phyloP scores from a whole-genome alignment of 2,113 vertebrate species.

The Pelecanus crispus region DNA sequence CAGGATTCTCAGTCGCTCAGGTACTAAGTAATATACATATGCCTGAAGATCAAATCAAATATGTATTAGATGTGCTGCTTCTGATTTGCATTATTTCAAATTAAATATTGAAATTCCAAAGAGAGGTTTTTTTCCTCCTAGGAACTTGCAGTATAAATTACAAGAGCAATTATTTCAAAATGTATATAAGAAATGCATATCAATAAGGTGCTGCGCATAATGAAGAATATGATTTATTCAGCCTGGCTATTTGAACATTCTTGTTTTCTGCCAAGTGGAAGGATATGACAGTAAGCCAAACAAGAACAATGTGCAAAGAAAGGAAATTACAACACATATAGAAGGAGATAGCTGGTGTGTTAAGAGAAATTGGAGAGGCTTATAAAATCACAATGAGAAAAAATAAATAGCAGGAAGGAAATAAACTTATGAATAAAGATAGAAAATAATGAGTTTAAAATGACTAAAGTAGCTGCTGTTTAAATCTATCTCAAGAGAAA shows the following conservation, averaged over 20 bases:
- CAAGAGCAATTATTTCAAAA: neutral
- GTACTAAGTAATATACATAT: neutral
- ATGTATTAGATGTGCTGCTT: neutral
- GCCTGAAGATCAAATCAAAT: neutral
- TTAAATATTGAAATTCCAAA: neutral
- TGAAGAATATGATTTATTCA: neutral
- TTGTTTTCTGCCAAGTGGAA: neutral
- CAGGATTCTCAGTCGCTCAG: neutral
- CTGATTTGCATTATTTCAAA: neutral
- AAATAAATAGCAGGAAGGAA: conserved; percentile 12
- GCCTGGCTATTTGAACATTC: neutral
- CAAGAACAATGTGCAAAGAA: neutral
- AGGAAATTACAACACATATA: neutral
- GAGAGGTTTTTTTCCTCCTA: neutral
- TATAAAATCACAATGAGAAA: neutral
- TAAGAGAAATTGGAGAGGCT: neutral
- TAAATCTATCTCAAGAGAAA: neutral
- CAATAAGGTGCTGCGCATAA: neutral
- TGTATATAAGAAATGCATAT: neutral
- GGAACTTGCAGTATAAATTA: neutral
- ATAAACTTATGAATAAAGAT: conserved; percentile 28
- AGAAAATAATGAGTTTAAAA: neutral
- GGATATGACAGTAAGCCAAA: neutral
- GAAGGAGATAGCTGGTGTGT: neutral
- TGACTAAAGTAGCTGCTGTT: neutral